Base-by-base conservation (phyloP, 1,140 invertebrate genomes). In the Frieseomelitta varia region DNA sequence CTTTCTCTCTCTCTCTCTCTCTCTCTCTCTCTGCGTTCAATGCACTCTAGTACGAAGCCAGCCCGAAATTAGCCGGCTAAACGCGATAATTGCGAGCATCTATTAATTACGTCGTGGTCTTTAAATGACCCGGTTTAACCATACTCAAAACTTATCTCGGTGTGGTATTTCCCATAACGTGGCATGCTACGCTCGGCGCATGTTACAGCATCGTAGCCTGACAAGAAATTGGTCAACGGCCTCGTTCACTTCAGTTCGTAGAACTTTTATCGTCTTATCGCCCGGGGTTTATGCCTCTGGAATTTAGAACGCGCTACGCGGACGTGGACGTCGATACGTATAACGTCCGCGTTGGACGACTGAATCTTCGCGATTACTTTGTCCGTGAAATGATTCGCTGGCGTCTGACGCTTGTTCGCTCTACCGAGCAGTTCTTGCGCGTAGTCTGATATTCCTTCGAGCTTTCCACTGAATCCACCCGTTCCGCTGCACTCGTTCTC, bases 11-110 rank as follows among this genome's bases (percentile, higher is more conserved):
- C 39, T 47, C 39, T 47, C 39, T 47, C 39, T 47, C 39, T 47
- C 39, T 39, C 39, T 6, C 39, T 39, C 39, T 39, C 39, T 39
- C n/a, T 19, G 30, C 34, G 39, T 77, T 77, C 61, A 19, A 73
- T 80, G 68, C 55, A 58, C 51, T 73, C n/a, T 39, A 56, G 34
- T 77, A 73, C 21, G 61, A 88, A 63, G 27, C 78, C 56, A 21
- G 71, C 19, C 30, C 4, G 73, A 87, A 90, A 90, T 90, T 90
- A 89, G 80, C 74, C 30, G 72, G 61, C 77, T 89, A 89, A 90
- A 90, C 85, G 85, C 74, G 88, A 89, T 90, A 89, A 90, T 90
- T 90, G 77, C 82, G n/a, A 78, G 76, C 78, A 80, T 72, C 85
- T 87, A 90, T 89, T 90, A 89, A 89, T 90, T 89, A 84, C 56